Conservation (phyloP, 2,113 vertebrate species). For the Megatriorchis doriae region DNA sequence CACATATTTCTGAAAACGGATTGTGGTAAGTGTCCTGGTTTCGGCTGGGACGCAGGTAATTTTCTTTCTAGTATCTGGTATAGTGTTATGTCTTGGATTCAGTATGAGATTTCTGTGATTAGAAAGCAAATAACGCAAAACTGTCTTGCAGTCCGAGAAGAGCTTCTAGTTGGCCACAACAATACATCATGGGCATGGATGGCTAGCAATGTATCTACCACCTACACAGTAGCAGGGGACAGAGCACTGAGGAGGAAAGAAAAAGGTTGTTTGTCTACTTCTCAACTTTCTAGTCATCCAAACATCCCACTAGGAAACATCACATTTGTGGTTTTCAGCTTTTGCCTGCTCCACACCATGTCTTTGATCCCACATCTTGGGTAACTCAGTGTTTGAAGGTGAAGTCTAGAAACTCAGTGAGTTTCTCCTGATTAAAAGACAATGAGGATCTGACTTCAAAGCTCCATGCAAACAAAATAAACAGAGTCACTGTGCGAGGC, state of each 20-base stretch:
- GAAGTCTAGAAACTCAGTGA: not conserved
- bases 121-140: not conserved
- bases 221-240: not conserved
- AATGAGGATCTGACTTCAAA: slow-evolving; percentile 2
- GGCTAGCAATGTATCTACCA: not conserved
- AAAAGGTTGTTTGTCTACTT: not conserved
- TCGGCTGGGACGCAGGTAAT: too few relatives aligned
- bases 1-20: not conserved
- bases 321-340: not conserved
- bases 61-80: too few relatives aligned
- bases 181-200: not conserved
- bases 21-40: not conserved
- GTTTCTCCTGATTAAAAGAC: slow-evolving; percentile 41
- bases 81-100: too few relatives aligned
- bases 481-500: not conserved
- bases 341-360: not conserved
- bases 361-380: slow-evolving; percentile 14
- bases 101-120: not conserved
- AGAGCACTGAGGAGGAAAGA: not conserved
- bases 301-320: not conserved
- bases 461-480: not conserved
- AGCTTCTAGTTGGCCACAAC: not conserved
- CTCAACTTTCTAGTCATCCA: not conserved
- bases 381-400: not conserved
- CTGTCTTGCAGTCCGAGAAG: not conserved